Evolutionary conservation across 2,113 vertebrate species (phyloP).

Genomic region (Sclerurus mexicanus): DNA sequence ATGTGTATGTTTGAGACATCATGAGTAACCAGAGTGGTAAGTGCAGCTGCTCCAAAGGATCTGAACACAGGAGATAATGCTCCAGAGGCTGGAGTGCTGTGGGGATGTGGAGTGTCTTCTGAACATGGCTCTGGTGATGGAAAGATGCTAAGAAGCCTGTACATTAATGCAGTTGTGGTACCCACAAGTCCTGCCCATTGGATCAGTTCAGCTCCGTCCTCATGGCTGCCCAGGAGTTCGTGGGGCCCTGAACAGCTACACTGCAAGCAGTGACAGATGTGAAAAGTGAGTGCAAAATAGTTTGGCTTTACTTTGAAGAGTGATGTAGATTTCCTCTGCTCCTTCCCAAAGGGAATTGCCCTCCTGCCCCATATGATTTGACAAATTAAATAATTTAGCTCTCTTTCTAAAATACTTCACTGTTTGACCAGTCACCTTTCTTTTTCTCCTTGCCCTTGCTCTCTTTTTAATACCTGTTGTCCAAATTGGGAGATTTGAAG

Average conservation of each 20-base stretch:
- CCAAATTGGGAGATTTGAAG: not conserved
- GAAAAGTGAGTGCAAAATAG: not conserved
- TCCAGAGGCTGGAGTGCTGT: not conserved
- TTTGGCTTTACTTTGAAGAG: not conserved
- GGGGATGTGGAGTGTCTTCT: not conserved
- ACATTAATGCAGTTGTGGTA: not conserved
- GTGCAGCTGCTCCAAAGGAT: not conserved
- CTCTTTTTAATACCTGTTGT: not conserved
- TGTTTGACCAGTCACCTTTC: not conserved
- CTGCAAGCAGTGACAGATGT: not conserved
- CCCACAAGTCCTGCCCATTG: not conserved
- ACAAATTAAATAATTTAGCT: not conserved
- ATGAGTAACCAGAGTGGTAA: not conserved
- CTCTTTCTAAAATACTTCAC: not conserved
- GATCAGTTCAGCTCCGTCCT: not conserved
- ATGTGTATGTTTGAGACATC: not conserved
- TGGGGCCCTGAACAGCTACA: not conserved
- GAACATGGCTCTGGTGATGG: not conserved
- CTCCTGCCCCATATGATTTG: not conserved
- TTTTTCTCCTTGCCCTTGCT: not conserved
- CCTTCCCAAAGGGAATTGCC: not conserved
- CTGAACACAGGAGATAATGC: rapidly evolving
- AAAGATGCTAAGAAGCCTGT: not conserved
- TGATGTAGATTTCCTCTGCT: not conserved
- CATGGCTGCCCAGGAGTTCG: not conserved